Evolutionary conservation across 2,888 invertebrate species (phyloP), one percentile per base, ranked within the genome.

Genomic region (Plebejus argus): DNA sequence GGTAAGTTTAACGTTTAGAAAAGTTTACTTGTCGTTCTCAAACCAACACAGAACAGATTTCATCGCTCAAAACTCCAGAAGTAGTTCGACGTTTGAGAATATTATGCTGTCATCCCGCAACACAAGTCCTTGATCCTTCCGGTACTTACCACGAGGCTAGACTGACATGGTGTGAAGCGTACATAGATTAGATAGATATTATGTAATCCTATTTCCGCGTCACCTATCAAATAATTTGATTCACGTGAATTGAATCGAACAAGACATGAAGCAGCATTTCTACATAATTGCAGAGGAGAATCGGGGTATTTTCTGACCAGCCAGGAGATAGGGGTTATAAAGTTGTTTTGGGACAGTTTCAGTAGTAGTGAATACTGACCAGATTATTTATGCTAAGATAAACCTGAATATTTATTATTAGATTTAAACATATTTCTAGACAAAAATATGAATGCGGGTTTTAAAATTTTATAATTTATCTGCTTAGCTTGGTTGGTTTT

Each of bases 321-420:
- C 66, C 15, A 6, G 28, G 66, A 66, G 15, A 28, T 66, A 33
- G 23, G 12, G 66, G 66, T 33, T 28, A 28, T 33, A 28, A 61
- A 61, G 20, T 66, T 66, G 66, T 33, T 66, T 66, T 66, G 28
- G 28, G 66, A 33, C 28, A 66, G 28, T 66, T 66, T 66, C 66
- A 28, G 6, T 7, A 66, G 66, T 33, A 28, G 53, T 28, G 61
- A 15, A 66, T 28, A 18, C 28, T 2, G 66, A 18, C 3, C 66
- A 66, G 66, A 15, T 66, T 61, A 61, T 61, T 66, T 66, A 66
- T 33, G 61, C 15, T 61, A 15, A 28, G 33, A 66, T 66, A 66
- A 66, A 66, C 28, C 15, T 28, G 28, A 6, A 15, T 61, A 61
- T 28, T 66, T 66, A 66, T 28, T 28, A 66, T 28, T 66, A 66